Percentiles rank a stretch among this genome's conserved stretches.
phyloP scores from a whole-genome alignment of 2,113 vertebrate genomes.

The Bagarius yarrelli region DNA sequence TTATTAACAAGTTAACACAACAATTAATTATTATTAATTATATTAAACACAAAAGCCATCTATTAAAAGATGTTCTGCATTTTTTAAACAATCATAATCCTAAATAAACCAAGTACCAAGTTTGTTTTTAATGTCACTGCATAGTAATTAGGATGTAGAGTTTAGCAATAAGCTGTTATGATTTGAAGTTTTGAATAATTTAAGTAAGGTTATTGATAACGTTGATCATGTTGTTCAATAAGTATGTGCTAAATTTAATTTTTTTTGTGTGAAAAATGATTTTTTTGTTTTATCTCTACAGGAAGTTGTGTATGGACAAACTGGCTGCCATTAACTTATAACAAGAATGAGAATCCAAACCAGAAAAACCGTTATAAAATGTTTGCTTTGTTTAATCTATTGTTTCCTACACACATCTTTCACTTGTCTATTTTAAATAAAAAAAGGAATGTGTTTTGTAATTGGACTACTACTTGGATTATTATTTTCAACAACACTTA shows the following conservation, averaged over 20 bases:
- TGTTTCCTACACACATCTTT: neutral
- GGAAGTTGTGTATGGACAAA: constrained; percentile 35
- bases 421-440: neutral
- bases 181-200: neutral
- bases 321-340: neutral
- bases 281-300: constrained; percentile 32
- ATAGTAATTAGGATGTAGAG: neutral
- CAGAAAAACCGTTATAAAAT: neutral
- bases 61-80: neutral
- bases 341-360: neutral
- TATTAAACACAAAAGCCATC: too few species aligned
- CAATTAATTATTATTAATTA: too few species aligned
- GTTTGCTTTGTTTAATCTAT: neutral
- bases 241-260: too few species aligned
- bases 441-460: neutral
- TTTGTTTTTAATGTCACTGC: neutral
- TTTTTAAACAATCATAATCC: neutral
- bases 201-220: neutral
- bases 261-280: neutral
- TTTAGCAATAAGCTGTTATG: neutral
- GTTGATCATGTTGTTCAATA: too few species aligned
- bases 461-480: neutral
- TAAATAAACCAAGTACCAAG: neutral
- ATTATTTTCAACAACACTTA: neutral
- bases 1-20: neutral